Evolutionary conservation across 2,888 invertebrate species (phyloP), one percentile per base, ranked within the genome.

Genomic region (Seira sanloemensis): DNA sequence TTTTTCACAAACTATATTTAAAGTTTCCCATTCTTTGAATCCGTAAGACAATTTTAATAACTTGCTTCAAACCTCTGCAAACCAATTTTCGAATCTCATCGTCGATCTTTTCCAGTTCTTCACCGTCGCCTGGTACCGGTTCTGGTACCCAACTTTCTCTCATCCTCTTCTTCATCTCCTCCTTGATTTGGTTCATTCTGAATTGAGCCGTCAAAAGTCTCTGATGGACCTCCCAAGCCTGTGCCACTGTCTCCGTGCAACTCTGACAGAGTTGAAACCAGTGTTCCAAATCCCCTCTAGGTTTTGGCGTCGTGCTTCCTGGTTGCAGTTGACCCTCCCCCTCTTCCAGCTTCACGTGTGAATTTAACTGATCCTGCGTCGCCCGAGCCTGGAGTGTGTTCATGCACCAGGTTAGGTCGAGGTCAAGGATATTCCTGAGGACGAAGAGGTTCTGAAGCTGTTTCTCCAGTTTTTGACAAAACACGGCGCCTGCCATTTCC

Each of bases 211-310:
- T 16, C 1, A 72, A 23, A 16, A 72, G 12, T 21, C 50, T 19
- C 24, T 72, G 72, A 9, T 69, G 37, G n/a, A 69, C 19, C 19
- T 5, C 19, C 69, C 26, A 69, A 1, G 69, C 69, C 12, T 69
- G 23, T 16, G 1, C 1, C 5, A 69, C 69, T 37, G 5, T 37
- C 12, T 37, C 37, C 37, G 7, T 9, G 18, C 58, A 58, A 4
- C n/a, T n/a, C 12, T 4, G 4, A 58, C 58, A 58, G 4, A 58
- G 4, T n/a, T 9, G 12, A n/a, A 58, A 58, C 58, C 58, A 58
- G 18, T 12, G n/a, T 5, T 9, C n/a, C n/a, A n/a, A 58, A 58
- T 9, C n/a, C 18, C 7, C 18, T 5, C 58, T n/a, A 58, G n/a
- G n/a, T n/a, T n/a, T n/a, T n/a, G n/a, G n/a, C n/a, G n/a, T n/a